phyloP scores from a whole-genome alignment of 1,140 invertebrate genomes.

The Drosophila paulistorum region DNA sequence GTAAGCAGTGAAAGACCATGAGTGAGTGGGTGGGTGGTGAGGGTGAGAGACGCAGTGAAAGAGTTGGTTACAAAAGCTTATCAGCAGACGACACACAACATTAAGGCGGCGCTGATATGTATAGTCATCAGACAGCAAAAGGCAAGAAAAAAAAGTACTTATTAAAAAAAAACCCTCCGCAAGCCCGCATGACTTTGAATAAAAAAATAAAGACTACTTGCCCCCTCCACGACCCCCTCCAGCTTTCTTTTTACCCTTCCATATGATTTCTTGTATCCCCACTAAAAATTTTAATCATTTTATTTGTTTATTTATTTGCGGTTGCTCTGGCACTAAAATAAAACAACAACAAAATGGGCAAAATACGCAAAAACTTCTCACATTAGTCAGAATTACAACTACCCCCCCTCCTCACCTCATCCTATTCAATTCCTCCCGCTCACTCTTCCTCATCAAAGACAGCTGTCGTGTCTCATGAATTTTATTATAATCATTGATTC shows the following conservation, averaged over 20 bases:
- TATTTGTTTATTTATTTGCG: constrained; percentile 29
- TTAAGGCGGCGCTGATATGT: constrained; percentile 36
- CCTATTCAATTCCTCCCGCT: too few relatives aligned
- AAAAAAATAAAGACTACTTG: neutral
- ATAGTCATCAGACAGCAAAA: constrained; percentile 39
- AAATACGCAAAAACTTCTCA: constrained; percentile 30
- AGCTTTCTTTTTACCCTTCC: neutral
- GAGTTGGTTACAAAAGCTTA: constrained; percentile 38
- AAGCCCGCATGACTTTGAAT: constrained; percentile 57
- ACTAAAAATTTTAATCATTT: constrained; percentile 15
- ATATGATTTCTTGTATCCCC: neutral
- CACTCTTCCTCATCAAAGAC: neutral
- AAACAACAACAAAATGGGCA: constrained; percentile 7
- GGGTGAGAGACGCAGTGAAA: neutral
- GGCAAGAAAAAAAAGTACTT: neutral
- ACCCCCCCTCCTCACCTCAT: neutral
- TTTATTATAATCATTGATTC: neutral
- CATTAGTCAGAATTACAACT: constrained; percentile 1
- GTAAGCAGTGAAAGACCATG: neutral
- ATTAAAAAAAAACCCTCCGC: neutral
- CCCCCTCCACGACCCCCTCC: neutral
- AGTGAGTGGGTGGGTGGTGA: constrained; percentile 14
- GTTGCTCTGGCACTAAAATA: neutral
- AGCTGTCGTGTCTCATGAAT: neutral
- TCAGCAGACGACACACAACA: constrained; percentile 49